Base-by-base conservation (phyloP, 2,113 vertebrate species). In the Pithys albifrons region DNA sequence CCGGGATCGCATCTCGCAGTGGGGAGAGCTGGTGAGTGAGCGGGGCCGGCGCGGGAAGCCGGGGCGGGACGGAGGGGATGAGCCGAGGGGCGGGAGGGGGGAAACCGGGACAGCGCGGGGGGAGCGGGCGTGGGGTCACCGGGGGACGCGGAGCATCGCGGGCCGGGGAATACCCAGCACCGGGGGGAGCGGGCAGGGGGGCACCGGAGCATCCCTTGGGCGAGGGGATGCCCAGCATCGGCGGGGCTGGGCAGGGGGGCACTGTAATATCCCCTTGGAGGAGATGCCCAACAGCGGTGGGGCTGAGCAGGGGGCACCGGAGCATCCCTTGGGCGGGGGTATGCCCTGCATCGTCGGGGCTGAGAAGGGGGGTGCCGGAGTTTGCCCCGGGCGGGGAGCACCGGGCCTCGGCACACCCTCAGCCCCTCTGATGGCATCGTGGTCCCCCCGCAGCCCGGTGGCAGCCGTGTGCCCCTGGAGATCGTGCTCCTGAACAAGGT, bases 401-500 rank as follows among this genome's bases (percentile, higher is more conserved):
- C 39, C 41, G 9, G 20, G 15, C 19, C 19, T 14, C 43, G 20
- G 64, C 19, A 14, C 64, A 46, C 22, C 31, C n/a, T 61, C 7
- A 55, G n/a, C 71, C 78, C 71, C 54, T 25, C 88, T 89, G 55
- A 89, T 31, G 29, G 71, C 55, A 61, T 48, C 71, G 78, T 70
- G 78, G n/a, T 83, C 4, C 7, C 71, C 48, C 55, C 78, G 55
- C 88, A 89, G 88, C 78, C 88, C 78, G n/a, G 88, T 64, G 88
- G 88, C 62, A 89, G 88, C 78, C 88, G 88, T 23, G 88, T 89
- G n/a, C 88, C 88, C 69, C n/a, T 89, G 55, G 88, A 89, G 70
- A 89, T 89, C 88, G 88, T 89, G 62, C 88, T 89, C 46, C 88
- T 89, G n/a, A 89, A 89, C 78, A 89, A 83, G 71, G 88, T 89